Evolutionary conservation across 2,113 vertebrate species (phyloP), one percentile per base, ranked within the genome.

Genomic region (Tympanuchus pallidicinctus): DNA sequence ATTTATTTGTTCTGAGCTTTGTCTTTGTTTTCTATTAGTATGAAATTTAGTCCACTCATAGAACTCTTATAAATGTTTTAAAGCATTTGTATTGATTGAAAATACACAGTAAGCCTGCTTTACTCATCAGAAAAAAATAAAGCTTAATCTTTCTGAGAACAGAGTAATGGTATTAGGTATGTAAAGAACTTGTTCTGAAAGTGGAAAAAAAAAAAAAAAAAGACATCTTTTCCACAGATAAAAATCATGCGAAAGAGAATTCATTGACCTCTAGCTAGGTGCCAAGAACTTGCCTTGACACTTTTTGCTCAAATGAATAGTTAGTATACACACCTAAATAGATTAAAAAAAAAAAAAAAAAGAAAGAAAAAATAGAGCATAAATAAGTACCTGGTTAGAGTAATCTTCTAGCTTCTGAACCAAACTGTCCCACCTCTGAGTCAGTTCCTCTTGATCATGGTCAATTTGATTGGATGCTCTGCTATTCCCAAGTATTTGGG

Each of bases 331-430:
- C 8, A 47, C 4, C 42, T 65, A 40, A 69, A 80, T 47, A 72
- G 52, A 40, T 10, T 67, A 54, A 32, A 11, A n/a, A 70, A 56
- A 30, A 56, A 11, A 61, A 56, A 6, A 18, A 19, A 61, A 8
- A 38, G 9, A 38, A 38, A 38, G 38, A 38, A 56, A 17, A 32
- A 19, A 54, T 4, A 38, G 77, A 80, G 32, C 11, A 12, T 71
- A 79, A 32, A 45, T 65, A 91, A 63, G 69, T 96, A 99, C 99
- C 98, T 99, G 98, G 73, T 99, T 98, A 71, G 99, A 99, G 92
- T 97, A 99, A 95, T 99, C 99, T 92, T 99, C 99, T 56, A 99
- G 97, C 92, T 97, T 99, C 97, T 99, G 99, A 79, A 99, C 99
- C 96, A 99, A 97, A 91, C 98, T 98, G 97, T 99, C 99, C 99